Evolutionary conservation across 1,140 invertebrate species (phyloP), one percentile per base, ranked within the genome.

Genomic region (Heliconius hewitsoni): DNA sequence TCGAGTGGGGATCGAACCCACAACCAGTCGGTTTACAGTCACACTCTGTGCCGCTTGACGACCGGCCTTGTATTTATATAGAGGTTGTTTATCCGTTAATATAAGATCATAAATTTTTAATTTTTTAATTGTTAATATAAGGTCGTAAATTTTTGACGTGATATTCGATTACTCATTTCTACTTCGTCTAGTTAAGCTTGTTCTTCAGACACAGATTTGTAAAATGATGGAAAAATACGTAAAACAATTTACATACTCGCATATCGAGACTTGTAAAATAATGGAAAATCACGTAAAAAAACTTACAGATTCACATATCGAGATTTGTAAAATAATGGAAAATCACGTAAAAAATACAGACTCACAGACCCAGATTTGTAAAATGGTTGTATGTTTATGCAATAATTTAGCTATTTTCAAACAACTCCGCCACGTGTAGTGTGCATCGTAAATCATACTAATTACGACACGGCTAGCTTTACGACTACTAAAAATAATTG

Each of bases 401-500:
- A 46, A 70, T 70, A 70, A 39, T 76, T 76, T 70, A 70, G 37
- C 6, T 70, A 30, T 27, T 70, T 16, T 6, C 55, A 75, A 75
- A 76, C 60, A 76, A 46, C 4, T 60, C 34, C 74, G 23, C 57
- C 57, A n/a, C 55, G 74, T 76, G n/a, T 74, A 30, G 46, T 55
- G 39, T 30, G 42, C 73, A 50, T 70, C 37, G 57, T 75, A 75
- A 60, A 75, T 76, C 57, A 70, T 76, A 27, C 37, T 70, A 70
- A 70, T 74, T 74, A 74, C 73, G 27, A 18, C 60, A 70, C 60
- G 57, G 52, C 46, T 50, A 70, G 74, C 30, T 76, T 66, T 46
- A 76, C 18, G 57, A 76, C 34, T 71, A 76, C 57, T 70, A 50
- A 70, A 71, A 76, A 60, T 76, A 76, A 76, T 76, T 76, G 23